Percentiles rank a stretch among this genome's conserved stretches.
Conservation (phyloP, 2,113 vertebrate species). For the Xiphophorus maculatus region DNA sequence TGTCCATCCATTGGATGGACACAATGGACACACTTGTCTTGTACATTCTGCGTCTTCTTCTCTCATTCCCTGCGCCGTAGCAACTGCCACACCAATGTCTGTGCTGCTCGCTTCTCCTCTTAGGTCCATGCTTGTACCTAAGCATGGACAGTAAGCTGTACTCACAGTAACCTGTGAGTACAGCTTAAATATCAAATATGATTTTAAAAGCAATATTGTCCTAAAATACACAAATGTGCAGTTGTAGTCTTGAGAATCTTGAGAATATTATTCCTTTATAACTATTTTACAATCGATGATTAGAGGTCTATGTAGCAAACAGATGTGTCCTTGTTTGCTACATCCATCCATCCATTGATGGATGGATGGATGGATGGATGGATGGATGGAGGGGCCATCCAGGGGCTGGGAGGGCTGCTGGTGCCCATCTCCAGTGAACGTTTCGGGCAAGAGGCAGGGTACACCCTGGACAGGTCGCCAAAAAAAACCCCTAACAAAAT, state of each 20-base stretch:
- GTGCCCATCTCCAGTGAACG: no score
- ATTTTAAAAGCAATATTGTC: background rate
- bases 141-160: no score
- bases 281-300: background rate
- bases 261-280: background rate
- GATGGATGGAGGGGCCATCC: no score
- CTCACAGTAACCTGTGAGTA: background rate
- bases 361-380: no score
- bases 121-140: constrained; percentile 24
- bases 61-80: constrained; percentile 51
- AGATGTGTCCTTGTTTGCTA: no score
- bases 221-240: background rate
- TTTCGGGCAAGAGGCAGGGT: no score
- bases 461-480: no score
- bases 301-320: background rate
- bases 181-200: background rate
- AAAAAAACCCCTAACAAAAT: no score
- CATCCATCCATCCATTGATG: no score
- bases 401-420: no score
- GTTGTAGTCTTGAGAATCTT: background rate
- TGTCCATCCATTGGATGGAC: no score
- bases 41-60: constrained; percentile 36
- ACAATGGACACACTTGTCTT: no score
- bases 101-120: background rate
- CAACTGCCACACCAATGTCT: background rate